A percentile compares a stretch with the other conserved stretches of the same genome.
Evolutionary conservation across 2,888 invertebrate genomes (phyloP).

Genomic region (Deilephila elpenor): DNA sequence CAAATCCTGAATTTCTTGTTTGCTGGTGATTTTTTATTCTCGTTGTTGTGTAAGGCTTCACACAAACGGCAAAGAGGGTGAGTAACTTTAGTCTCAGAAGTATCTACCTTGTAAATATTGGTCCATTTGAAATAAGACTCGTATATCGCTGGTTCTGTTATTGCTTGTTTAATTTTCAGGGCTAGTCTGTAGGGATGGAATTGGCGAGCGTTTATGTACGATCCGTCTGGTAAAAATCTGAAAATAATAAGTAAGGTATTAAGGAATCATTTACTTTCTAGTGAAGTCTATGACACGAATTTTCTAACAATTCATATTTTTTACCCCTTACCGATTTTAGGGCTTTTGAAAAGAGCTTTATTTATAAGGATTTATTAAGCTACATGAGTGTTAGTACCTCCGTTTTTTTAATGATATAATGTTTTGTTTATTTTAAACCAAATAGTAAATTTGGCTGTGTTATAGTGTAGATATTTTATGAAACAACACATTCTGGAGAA

Average conservation of each 20-base stretch:
- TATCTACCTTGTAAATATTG: constrained; percentile 56
- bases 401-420: no score
- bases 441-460: no score
- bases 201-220: constrained; percentile 63
- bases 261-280: no score
- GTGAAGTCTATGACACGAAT: no score
- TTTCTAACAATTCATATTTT: no score
- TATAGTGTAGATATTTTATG: no score
- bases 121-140: constrained; percentile 64
- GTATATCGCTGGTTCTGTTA: constrained; percentile 47
- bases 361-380: no score
- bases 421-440: no score
- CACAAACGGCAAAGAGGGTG: constrained; percentile 64
- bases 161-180: constrained; percentile 50
- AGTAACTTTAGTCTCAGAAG: constrained; percentile 33
- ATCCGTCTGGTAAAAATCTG: constrained; percentile 65
- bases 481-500: no score
- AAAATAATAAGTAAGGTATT: background rate
- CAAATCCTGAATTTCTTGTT: constrained; percentile 57
- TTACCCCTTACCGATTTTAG: no score
- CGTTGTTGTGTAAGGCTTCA: constrained; percentile 48
- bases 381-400: no score
- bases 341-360: no score
- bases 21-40: constrained; percentile 36
- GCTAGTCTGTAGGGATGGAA: constrained; percentile 63